Conservation (phyloP, 2,888 invertebrate genomes). For the Tenodera sinensis region DNA sequence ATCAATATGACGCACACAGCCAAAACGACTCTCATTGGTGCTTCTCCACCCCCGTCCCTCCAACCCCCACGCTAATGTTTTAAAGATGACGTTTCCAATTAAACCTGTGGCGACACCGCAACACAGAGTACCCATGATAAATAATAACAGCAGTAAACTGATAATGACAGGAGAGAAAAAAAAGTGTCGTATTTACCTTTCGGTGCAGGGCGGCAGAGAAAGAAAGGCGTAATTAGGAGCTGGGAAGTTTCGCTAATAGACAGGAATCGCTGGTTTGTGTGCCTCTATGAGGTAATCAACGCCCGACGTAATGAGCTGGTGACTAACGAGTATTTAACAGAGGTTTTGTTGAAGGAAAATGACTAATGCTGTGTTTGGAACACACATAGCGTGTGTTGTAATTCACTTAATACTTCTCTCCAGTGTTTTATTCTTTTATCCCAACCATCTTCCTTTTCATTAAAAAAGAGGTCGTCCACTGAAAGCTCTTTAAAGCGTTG, state of each 20-base stretch:
- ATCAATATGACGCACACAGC: neutral
- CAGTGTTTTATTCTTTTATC: neutral
- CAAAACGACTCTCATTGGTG: constrained; percentile 6
- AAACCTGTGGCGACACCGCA: neutral
- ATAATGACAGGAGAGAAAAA: neutral
- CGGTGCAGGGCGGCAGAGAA: neutral
- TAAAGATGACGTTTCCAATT: constrained; percentile 16
- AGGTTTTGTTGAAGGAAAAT: neutral
- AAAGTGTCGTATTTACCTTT: neutral
- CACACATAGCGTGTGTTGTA: neutral
- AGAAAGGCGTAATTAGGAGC: neutral
- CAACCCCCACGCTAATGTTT: neutral
- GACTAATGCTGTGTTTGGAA: neutral
- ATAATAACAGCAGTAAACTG: neutral
- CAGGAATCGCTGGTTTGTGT: neutral
- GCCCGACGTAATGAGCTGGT: neutral
- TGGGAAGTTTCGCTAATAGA: neutral
- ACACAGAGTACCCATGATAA: neutral
- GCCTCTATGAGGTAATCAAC: neutral
- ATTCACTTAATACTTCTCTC: neutral
- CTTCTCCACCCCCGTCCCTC: neutral
- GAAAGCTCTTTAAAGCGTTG: neutral
- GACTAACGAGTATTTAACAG: neutral
- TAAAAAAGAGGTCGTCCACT: neutral
- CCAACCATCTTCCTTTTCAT: neutral